Evolutionary conservation across 2,113 vertebrate species (phyloP).

Genomic region (Epinephelus lanceolatus): DNA sequence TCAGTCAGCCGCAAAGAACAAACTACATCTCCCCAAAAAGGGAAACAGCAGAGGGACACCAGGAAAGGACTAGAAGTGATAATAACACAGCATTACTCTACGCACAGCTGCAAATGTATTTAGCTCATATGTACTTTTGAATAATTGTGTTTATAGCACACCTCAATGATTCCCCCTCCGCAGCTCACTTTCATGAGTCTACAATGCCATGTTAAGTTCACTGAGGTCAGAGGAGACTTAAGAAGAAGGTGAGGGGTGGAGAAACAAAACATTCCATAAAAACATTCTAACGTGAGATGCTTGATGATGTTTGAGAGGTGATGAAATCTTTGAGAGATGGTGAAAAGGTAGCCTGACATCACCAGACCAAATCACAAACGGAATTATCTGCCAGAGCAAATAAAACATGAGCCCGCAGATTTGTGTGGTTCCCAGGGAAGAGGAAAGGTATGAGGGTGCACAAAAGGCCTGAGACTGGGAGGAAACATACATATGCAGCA

Average conservation of each 20-base stretch:
- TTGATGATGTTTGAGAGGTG: not conserved
- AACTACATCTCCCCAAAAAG: slow-evolving; percentile 57
- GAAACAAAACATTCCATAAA: slow-evolving; percentile 8
- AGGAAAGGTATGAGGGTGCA: not conserved
- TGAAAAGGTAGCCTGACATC: too few species aligned
- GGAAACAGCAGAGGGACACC: slow-evolving; percentile 32
- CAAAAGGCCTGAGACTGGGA: not conserved
- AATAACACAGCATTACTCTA: not conserved
- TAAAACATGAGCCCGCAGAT: too few species aligned
- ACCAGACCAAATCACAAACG: too few species aligned
- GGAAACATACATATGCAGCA: not conserved
- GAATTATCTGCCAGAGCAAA: too few species aligned
- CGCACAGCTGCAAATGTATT: not conserved
- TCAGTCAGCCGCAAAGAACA: slow-evolving; percentile 70
- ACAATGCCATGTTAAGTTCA: not conserved
- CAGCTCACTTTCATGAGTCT: not conserved
- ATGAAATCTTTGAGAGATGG: not conserved
- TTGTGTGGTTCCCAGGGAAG: too few species aligned
- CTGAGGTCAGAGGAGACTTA: not conserved
- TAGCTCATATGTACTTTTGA: not conserved
- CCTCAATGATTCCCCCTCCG: not conserved
- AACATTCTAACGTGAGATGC: not conserved
- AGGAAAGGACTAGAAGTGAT: not conserved
- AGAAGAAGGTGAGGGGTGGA: not conserved
- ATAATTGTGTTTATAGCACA: not conserved